phyloP scores from a whole-genome alignment of 2,797 vertebrate species.

The Anas georgica region DNA sequence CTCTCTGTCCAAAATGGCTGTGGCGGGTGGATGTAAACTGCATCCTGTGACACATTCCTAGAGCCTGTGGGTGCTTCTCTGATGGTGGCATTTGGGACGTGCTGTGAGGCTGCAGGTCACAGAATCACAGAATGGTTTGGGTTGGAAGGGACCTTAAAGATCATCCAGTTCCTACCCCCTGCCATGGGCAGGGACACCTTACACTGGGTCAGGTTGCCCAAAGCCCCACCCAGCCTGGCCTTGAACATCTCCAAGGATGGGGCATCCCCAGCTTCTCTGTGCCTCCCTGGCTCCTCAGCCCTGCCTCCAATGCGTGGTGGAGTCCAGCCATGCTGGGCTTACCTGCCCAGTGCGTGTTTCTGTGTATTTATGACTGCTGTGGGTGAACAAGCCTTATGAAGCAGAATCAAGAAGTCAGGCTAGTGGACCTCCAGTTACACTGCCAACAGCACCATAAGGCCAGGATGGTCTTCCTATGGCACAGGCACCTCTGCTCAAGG shows the following conservation, averaged over 20 bases:
- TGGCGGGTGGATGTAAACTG: not conserved
- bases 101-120: not conserved
- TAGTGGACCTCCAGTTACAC: not conserved
- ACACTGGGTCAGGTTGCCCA: too few relatives aligned
- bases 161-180: too few relatives aligned
- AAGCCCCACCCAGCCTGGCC: too few relatives aligned
- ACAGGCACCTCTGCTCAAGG: not conserved
- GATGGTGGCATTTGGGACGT: not conserved
- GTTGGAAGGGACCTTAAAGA: too few relatives aligned
- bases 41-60: not conserved
- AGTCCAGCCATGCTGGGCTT: too few relatives aligned
- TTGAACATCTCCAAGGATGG: too few relatives aligned
- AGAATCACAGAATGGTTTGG: too few relatives aligned
- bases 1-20: not conserved
- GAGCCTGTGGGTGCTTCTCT: not conserved
- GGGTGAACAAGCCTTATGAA: not conserved
- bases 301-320: accelerated
- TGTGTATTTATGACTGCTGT: accelerated
- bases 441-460: not conserved
- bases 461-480: not conserved
- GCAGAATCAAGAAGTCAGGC: not conserved
- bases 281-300: not conserved
- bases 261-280: too few relatives aligned
- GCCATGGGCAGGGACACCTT: too few relatives aligned
- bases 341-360: not conserved